Conservation (phyloP, 2,113 vertebrate species). For the Neogobius melanostomus region DNA sequence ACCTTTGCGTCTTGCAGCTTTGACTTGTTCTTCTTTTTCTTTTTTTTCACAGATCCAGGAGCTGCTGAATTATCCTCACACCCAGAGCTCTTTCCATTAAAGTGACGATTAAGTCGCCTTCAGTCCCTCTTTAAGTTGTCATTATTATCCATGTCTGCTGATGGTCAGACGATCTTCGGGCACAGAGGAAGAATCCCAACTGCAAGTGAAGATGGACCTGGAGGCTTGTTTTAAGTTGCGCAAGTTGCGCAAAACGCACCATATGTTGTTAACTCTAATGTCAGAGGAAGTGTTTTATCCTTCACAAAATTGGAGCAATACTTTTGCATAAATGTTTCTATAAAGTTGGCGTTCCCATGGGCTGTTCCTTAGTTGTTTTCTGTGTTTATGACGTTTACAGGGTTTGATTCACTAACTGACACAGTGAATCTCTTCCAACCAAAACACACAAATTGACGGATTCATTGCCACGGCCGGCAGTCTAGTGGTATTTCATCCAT, state of each 20-base stretch:
- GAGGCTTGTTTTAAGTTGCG: constrained; percentile 12
- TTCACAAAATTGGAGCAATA: constrained; percentile 29
- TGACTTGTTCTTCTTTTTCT: too few species aligned
- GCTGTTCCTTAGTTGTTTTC: constrained; percentile 40
- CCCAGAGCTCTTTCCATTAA: too few species aligned
- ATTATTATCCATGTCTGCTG: constrained; percentile 36
- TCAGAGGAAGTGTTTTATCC: fast-evolving
- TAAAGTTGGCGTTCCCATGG: constrained; percentile 25
- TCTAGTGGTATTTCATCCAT: constrained; percentile 46
- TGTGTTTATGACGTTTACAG: constrained; percentile 54
- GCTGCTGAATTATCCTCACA: too few species aligned
- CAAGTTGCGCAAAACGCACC: constrained; percentile 43
- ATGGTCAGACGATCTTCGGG: constrained; percentile 46
- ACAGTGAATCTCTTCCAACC: not conserved
- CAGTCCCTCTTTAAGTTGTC: constrained; percentile 50
- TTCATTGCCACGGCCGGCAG: not conserved
- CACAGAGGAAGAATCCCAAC: constrained; percentile 41
- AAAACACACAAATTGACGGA: constrained; percentile 38
- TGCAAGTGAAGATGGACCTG: constrained; percentile 17
- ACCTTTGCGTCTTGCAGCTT: not conserved
- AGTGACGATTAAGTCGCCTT: constrained; percentile 15
- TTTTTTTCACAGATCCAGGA: too few species aligned
- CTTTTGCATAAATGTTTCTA: constrained; percentile 37
- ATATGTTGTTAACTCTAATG: constrained; percentile 20
- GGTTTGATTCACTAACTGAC: not conserved